Evolutionary conservation across 2,797 vertebrate genomes (phyloP), one percentile per base, ranked within the genome.

Genomic region (Lemur catta): DNA sequence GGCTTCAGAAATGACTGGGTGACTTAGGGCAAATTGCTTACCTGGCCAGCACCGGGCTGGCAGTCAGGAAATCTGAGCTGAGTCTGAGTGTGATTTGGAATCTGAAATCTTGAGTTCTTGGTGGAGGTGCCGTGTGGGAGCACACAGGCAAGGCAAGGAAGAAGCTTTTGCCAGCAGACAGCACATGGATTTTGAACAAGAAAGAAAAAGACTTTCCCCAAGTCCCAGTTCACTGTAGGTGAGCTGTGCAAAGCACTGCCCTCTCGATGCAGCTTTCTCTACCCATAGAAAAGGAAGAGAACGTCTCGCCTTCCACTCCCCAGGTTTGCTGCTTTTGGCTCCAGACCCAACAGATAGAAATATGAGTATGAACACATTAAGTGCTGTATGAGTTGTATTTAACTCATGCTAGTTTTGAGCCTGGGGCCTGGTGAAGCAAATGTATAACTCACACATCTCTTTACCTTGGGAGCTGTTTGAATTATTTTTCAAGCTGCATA

Each of bases 181-280:
- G 86, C 88, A 79, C 57, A 67, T 17, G 59, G 90, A 88, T 88
- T 95, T 92, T 92, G 94, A 95, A 87, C 71, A 90, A 84, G 72
- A 52, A 38, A 89, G n/a, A 57, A 81, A 92, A 61, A 92, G 75
- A 52, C 46, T 91, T 84, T 95, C 95, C 55, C 67, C 4, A 15
- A 89, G 67, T 93, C 74, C 84, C 69, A 94, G 74, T 81, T 96
- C 91, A 87, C 69, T 55, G 97, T 79, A 82, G 94, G 93, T 79
- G 90, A 90, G 75, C 63, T 86, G 79, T 63, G 50, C 20, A 33
- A 79, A 91, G 82, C 1, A 1, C 41, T 35, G 52, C 33, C 52
- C 15, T 7, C 61, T 67, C 59, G 91, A 57, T 89, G 14, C 20
- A 35, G 46, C 84, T 17, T 92, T 94, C 91, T 90, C 88, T 12